A percentile compares a stretch with the other conserved stretches of the same genome.
phyloP scores from a whole-genome alignment of 2,113 vertebrate species.

The Menura novaehollandiae region DNA sequence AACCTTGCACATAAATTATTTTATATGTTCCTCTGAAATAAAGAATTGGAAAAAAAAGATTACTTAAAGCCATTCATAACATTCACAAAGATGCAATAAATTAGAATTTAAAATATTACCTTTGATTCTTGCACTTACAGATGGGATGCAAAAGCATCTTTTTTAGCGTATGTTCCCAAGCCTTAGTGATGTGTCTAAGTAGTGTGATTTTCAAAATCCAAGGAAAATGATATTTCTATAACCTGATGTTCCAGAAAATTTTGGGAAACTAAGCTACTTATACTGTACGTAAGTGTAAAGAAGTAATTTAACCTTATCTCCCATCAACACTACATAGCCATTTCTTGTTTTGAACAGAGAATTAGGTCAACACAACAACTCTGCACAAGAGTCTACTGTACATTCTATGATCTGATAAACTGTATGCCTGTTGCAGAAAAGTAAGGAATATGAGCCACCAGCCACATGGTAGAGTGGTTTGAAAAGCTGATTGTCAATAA shows the following conservation, averaged over 20 bases:
- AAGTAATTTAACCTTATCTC: neutral
- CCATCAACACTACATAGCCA: neutral
- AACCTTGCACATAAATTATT: neutral
- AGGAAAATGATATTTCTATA: neutral
- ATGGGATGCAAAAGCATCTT: neutral
- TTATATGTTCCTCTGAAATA: neutral
- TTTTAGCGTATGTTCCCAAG: neutral
- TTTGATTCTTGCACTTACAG: neutral
- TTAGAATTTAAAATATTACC: neutral
- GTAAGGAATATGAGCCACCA: neutral
- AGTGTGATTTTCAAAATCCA: neutral
- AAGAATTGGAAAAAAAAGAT: neutral
- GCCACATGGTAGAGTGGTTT: neutral
- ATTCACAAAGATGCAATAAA: neutral
- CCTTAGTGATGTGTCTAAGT: neutral
- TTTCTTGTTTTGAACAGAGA: neutral
- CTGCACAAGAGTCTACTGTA: neutral
- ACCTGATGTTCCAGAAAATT: neutral
- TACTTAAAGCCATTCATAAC: neutral
- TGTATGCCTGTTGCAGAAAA: neutral
- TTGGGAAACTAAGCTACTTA: neutral
- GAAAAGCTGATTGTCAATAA: neutral
- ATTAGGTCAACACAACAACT: neutral
- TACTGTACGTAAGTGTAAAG: neutral
- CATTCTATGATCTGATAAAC: neutral